phyloP scores from a whole-genome alignment of 1,140 invertebrate species.

The Campoletis sonorensis region DNA sequence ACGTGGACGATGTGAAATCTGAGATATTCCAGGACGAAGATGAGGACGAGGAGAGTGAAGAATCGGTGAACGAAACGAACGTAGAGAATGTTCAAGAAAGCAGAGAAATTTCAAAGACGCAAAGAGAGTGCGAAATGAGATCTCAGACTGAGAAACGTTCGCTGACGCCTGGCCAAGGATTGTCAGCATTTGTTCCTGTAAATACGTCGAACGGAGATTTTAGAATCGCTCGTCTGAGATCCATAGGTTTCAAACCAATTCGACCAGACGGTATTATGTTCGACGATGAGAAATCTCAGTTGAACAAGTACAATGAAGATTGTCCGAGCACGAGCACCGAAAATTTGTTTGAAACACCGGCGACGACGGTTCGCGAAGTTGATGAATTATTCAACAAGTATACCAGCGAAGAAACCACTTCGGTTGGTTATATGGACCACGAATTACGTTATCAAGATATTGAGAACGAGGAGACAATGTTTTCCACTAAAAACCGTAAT shows the following conservation, averaged over 20 bases:
- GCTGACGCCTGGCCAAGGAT: neutral
- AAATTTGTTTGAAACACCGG: neutral
- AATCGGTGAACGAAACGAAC: constrained; percentile 49
- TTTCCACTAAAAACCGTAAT: constrained; percentile 12
- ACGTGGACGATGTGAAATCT: constrained; percentile 63
- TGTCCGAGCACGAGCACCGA: constrained; percentile 45
- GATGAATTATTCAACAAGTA: constrained; percentile 71
- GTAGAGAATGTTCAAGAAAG: neutral
- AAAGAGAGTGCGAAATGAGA: neutral
- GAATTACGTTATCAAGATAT: constrained; percentile 72
- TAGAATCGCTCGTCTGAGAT: constrained; percentile 66
- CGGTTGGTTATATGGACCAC: constrained; percentile 72
- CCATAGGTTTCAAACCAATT: constrained; percentile 73
- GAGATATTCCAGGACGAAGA: constrained; percentile 47
- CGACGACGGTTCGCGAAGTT: constrained; percentile 59
- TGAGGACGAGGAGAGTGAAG: constrained; percentile 48
- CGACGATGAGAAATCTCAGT: neutral
- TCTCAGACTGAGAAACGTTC: neutral
- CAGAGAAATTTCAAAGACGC: neutral
- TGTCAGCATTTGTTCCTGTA: constrained; percentile 71
- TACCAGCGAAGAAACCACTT: constrained; percentile 67
- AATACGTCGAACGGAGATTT: constrained; percentile 62
- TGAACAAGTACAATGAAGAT: constrained; percentile 22
- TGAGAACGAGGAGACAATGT: constrained; percentile 63
- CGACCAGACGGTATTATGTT: constrained; percentile 11